Conservation (phyloP, 1,140 invertebrate genomes). For the Brachionus calyciflorus region DNA sequence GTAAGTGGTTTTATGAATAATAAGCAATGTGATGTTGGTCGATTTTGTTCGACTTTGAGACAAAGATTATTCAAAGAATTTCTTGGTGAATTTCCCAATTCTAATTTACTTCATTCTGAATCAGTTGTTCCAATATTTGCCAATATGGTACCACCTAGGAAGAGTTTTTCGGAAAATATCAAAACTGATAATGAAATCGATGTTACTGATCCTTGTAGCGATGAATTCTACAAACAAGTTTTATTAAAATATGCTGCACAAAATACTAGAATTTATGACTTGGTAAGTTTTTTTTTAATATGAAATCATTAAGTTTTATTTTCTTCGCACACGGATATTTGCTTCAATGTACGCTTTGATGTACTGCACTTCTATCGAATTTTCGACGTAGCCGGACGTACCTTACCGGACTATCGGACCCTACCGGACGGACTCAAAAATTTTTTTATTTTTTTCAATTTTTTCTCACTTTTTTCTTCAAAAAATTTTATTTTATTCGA, state of each 20-base stretch:
- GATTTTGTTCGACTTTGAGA: slow-evolving; percentile 77
- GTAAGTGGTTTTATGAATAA: slow-evolving; percentile 67
- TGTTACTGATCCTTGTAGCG: slow-evolving; percentile 76
- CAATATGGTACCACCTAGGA: neutral
- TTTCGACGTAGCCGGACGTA: too few relatives aligned
- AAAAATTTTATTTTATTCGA: too few relatives aligned
- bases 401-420: too few relatives aligned
- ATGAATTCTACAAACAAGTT: slow-evolving; percentile 69
- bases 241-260: slow-evolving; percentile 10
- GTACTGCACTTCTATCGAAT: too few relatives aligned
- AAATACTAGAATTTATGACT: neutral
- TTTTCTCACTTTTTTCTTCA: too few relatives aligned
- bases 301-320: too few relatives aligned
- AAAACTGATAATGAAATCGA: slow-evolving; percentile 46
- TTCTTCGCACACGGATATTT: too few relatives aligned
- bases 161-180: neutral
- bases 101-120: too few relatives aligned
- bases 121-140: neutral
- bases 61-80: slow-evolving; percentile 78
- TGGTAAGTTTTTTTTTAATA: neutral
- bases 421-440: too few relatives aligned
- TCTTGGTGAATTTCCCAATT: slow-evolving; percentile 63
- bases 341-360: too few relatives aligned
- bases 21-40: slow-evolving; percentile 72
- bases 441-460: too few relatives aligned